Evolutionary conservation across 2,113 vertebrate species (phyloP).

Genomic region (Oncorhynchus nerka): DNA sequence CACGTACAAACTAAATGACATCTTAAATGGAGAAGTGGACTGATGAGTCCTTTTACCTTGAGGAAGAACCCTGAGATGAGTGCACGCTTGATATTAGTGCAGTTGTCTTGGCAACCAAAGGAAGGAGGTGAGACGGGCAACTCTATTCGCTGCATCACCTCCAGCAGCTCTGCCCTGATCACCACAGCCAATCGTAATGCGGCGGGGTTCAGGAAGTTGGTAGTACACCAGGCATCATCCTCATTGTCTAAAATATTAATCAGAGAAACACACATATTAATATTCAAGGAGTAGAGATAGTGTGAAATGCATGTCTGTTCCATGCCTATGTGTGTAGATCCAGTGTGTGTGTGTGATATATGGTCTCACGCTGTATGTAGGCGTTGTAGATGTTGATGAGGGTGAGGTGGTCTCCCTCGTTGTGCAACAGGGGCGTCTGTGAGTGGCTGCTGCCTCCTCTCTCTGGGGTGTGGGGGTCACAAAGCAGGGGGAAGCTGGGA

Average conservation of each 20-base stretch:
- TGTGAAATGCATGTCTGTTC: no score
- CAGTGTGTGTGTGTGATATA: slow-evolving; percentile 6
- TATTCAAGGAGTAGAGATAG: neutral
- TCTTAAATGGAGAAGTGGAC: neutral
- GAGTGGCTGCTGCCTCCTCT: slow-evolving; percentile 70
- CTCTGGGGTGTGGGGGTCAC: slow-evolving; percentile 55
- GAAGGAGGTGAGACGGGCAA: slow-evolving; percentile 87
- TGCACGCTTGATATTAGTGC: slow-evolving; percentile 86
- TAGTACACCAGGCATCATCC: slow-evolving; percentile 85
- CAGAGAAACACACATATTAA: neutral
- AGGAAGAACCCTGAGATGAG: slow-evolving; percentile 95
- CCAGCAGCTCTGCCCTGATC: slow-evolving; percentile 85
- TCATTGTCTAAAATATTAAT: slow-evolving; percentile 71
- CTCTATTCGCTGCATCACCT: slow-evolving; percentile 92
- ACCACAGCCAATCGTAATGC: slow-evolving; percentile 79
- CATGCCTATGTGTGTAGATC: slow-evolving; percentile 1
- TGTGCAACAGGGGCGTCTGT: slow-evolving; percentile 78
- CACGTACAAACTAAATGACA: neutral
- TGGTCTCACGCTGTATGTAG: slow-evolving; percentile 81
- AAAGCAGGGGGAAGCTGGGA: slow-evolving; percentile 80
- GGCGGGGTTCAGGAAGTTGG: slow-evolving; percentile 76
- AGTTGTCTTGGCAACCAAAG: slow-evolving; percentile 87
- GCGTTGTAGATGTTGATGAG: slow-evolving; percentile 84
- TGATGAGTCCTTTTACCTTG: slow-evolving; percentile 72
- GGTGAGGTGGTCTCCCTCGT: slow-evolving; percentile 82